Percentiles rank a stretch among this genome's conserved stretches.
These are phyloP conservation scores for Stegostoma tigrinum DNA, from an alignment of 2,113 vertebrate genomes.

Conservation along the genomic window DNA sequence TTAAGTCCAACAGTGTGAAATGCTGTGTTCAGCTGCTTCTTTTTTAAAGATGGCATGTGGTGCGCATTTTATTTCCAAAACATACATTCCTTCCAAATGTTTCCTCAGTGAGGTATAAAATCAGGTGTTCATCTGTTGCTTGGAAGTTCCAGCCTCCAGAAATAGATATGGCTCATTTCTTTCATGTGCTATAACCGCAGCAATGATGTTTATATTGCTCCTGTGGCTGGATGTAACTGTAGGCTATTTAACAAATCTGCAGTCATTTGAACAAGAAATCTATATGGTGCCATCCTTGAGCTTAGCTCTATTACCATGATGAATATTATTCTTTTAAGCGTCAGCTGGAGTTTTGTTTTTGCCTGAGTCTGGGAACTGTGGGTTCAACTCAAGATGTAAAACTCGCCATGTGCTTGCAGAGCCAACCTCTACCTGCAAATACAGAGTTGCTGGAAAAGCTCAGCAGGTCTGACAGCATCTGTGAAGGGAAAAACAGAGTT, in stretches of 20 bases:
- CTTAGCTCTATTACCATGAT: background rate
- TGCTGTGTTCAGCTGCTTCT: background rate
- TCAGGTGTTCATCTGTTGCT: background rate
- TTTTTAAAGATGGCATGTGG: background rate
- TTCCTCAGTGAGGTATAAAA: background rate
- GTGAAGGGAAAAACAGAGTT: too few relatives aligned
- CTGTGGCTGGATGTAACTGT: background rate
- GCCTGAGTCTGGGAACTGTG: background rate
- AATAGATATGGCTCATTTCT: background rate
- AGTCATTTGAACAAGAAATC: background rate
- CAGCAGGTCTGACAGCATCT: too few relatives aligned
- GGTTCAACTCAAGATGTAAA: too few relatives aligned
- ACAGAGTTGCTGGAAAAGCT: too few relatives aligned
- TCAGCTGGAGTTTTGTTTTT: background rate
- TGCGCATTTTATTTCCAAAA: background rate
- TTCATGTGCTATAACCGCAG: background rate
- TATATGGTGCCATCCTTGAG: background rate
- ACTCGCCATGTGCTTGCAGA: too few relatives aligned
- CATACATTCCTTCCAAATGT: background rate
- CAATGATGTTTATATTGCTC: background rate
- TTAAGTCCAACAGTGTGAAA: background rate
- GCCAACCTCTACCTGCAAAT: too few relatives aligned
- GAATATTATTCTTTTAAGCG: background rate
- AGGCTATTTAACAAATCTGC: background rate
- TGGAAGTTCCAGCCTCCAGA: background rate